These are phyloP conservation scores for Drosophila subpulchrella DNA, from an alignment of 1,140 invertebrate genomes.

Conservation along the genomic window DNA sequence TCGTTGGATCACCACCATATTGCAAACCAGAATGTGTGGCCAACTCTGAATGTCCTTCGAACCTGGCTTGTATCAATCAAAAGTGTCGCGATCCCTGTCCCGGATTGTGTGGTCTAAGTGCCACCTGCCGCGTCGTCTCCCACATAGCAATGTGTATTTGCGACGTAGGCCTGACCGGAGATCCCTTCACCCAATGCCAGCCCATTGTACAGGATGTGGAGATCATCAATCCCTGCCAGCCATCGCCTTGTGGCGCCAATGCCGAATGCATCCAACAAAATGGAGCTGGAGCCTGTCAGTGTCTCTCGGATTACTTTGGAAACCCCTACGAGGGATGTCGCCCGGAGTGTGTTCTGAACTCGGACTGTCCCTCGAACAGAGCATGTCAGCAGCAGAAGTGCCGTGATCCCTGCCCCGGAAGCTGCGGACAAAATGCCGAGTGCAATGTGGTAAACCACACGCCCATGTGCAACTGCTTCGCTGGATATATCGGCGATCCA, in stretches of 20 bases:
- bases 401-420: constrained; percentile 90
- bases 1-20: constrained; percentile 90
- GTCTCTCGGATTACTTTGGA: constrained; percentile 88
- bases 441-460: constrained; percentile 91
- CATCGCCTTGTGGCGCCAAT: constrained; percentile 92
- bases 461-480: constrained; percentile 89
- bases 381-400: constrained; percentile 91
- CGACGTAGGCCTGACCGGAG: constrained; percentile 88
- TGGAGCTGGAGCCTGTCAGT: constrained; percentile 89
- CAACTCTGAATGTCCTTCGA: constrained; percentile 89
- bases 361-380: constrained; percentile 89
- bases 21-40: constrained; percentile 91
- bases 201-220: constrained; percentile 82
- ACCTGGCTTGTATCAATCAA: constrained; percentile 89
- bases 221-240: constrained; percentile 88
- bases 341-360: constrained; percentile 90
- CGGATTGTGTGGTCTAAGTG: constrained; percentile 89
- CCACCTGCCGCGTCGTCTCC: constrained; percentile 89
- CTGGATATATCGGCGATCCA: constrained; percentile 89
- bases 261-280: constrained; percentile 89
- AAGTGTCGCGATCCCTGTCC: constrained; percentile 90
- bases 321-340: constrained; percentile 91
- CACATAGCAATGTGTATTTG: constrained; percentile 91
- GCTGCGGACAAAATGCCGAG: constrained; percentile 90
- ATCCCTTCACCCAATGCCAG: constrained; percentile 89